Base-by-base conservation (phyloP, 2,888 invertebrate genomes). In the Polyommatus iphigenia region DNA sequence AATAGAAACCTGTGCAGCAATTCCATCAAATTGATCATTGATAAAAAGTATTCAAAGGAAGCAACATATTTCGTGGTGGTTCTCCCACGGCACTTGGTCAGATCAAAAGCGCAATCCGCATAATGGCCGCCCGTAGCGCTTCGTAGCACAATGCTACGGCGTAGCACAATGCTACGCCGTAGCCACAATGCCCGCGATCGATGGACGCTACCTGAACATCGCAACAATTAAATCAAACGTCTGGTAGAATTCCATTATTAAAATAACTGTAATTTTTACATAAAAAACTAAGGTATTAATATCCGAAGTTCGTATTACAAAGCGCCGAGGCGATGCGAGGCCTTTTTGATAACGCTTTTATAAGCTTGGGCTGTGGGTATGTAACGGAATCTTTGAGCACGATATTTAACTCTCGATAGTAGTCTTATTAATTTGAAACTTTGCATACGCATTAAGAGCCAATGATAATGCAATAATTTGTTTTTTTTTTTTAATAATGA, bases 91-190 rank as follows among this genome's bases (percentile, higher is more conserved):
- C 67, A 67, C 67, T 67, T 32, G 67, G 13, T 20, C 62, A 32
- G 29, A 32, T 67, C 29, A 67, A 67, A 67, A 67, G 77, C 77
- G 71, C 78, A 78, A 78, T 78, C 73, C 62, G 50, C 73, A 73
- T 78, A 78, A 78, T 78, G 78, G 77, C 71, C 71, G 77, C 59
- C 57, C 59, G 36, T 72, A 73, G 82, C 80, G 82, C 78, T 80
- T 80, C 80, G 81, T 80, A 81, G 82, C 80, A 77, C 20, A 72
- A 67, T 82, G 79, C 79, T 54, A 67, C 79, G 79, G 32, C 78
- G 80, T 79, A 78, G 81, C 79, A 83, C 82, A 82, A 82, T 83
- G 81, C 82, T 80, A 78, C 79, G 78, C 81, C 79, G 78, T 81
- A 72, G 72, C 72, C 83, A 83, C 83, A 76, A 78, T 78, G 54